Evolutionary conservation across 1,140 invertebrate species (phyloP), one percentile per base, ranked within the genome.

Genomic region (Lepidotrigona ventralis): DNA sequence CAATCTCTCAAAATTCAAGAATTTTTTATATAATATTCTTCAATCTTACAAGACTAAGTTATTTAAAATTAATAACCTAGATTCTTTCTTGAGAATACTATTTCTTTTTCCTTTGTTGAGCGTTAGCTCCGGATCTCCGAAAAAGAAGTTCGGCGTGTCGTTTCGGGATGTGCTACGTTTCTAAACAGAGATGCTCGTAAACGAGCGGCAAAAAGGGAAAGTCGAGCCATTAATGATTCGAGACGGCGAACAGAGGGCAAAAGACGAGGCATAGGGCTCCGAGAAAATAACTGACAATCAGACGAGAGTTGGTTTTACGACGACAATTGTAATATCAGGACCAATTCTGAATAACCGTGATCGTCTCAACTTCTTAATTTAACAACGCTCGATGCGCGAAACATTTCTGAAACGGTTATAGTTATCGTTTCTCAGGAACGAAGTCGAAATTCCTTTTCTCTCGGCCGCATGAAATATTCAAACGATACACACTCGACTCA

Each of bases 281-380:
- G n/a, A 83, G 71, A 71, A 75, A 79, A 66, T 64, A n/a, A 5
- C 33, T 33, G 2, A 33, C 33, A 33, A 17, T 0, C 21, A 11
- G 29, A 9, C 6, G 21, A 63, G 2, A 39, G 46, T 56, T n/a
- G 56, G 15, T 58, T 79, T 86, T 69, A 75, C n/a, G 72, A 58
- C 60, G 17, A 68, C 70, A 29, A 8, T 46, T 9, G 69, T 51
- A n/a, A 17, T 60, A 60, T 58, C 14, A 54, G 39, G 0, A n/a
- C 11, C 17, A 29, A 60, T 64, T 15, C 64, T 64, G 66, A 79
- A 56, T 83, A 71, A 85, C 70, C 74, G 77, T 66, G 75, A 86
- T 69, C 33, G 15, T 15, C 8, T 39, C 14, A n/a, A 69, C 29
- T n/a, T 77, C 26, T 83, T 33, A 69, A 51, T 53, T n/a, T n/a